A percentile compares a stretch with the other conserved stretches of the same genome.
Evolutionary conservation across 2,797 vertebrate species (phyloP).

Genomic region (Sebastolobus altivelis): DNA sequence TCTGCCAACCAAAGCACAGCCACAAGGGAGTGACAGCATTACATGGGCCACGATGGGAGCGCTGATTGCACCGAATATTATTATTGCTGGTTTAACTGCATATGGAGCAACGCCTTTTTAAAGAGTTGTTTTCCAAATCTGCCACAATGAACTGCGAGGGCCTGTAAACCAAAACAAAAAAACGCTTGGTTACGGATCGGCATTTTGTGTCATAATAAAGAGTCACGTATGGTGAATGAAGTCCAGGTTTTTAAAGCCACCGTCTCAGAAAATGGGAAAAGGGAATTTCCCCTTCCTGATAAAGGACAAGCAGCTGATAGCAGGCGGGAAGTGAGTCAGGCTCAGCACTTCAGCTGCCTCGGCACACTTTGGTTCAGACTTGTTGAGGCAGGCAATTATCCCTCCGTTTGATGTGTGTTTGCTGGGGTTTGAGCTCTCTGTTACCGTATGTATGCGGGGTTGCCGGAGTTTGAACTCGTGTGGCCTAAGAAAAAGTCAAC

Average conservation of each 20-base stretch:
- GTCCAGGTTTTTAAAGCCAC: slow-evolving; percentile 46
- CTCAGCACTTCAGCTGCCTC: slow-evolving; percentile 63
- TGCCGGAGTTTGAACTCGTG: slow-evolving; percentile 52
- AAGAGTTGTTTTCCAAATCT: slow-evolving; percentile 70
- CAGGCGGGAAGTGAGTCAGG: slow-evolving; percentile 78
- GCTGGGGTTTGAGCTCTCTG: slow-evolving; percentile 19
- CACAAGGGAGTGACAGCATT: slow-evolving; percentile 69
- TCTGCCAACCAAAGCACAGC: slow-evolving; percentile 61
- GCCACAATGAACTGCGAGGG: slow-evolving; percentile 17
- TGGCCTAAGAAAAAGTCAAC: slow-evolving; percentile 40
- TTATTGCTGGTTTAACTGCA: slow-evolving; percentile 69
- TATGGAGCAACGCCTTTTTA: slow-evolving; percentile 68
- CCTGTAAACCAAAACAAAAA: slow-evolving; percentile 37
- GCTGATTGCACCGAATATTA: slow-evolving; percentile 66
- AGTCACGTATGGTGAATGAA: neutral
- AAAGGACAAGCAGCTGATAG: slow-evolving; percentile 76
- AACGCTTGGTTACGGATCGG: neutral
- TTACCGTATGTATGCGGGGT: slow-evolving; percentile 15
- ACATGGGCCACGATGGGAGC: slow-evolving; percentile 40
- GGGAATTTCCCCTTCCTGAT: slow-evolving; percentile 76
- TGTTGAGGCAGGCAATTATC: slow-evolving; percentile 73
- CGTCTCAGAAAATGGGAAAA: slow-evolving; percentile 40
- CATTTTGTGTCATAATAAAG: neutral
- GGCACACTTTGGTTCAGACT: slow-evolving; percentile 64
- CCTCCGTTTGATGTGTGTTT: slow-evolving; percentile 59